phyloP scores from a whole-genome alignment of 1,140 invertebrate genomes.

The Megalonaias nervosa region DNA sequence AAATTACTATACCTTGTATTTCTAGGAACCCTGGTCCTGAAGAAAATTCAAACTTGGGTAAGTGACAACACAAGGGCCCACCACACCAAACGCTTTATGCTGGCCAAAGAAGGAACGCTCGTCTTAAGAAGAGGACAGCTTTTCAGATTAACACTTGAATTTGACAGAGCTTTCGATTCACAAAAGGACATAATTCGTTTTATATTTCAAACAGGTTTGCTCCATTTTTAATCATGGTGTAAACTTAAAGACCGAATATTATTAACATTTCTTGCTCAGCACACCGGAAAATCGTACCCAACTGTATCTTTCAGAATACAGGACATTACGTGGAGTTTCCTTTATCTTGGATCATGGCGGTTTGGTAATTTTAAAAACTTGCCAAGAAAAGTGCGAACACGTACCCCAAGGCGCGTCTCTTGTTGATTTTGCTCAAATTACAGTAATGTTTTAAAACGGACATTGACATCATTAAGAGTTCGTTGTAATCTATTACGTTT shows the following conservation, averaged over 20 bases:
- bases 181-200: constrained; percentile 51
- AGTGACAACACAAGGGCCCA: constrained; percentile 30
- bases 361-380: too few species aligned
- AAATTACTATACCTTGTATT: too few species aligned
- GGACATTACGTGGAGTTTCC: too few species aligned
- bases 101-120: constrained; percentile 67
- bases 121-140: constrained; percentile 87
- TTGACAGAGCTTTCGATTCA: constrained; percentile 82
- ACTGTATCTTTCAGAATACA: background rate
- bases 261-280: background rate
- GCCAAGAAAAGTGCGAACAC: too few species aligned
- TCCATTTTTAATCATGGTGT: background rate
- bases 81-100: constrained; percentile 18
- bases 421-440: too few species aligned
- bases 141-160: constrained; percentile 82
- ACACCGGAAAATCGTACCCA: background rate
- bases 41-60: constrained; percentile 27
- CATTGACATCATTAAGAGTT: too few species aligned
- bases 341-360: too few species aligned
- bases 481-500: too few species aligned
- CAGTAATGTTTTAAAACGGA: too few species aligned
- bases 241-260: background rate
- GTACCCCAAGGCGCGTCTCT: too few species aligned
- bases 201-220: constrained; percentile 34
- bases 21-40: too few species aligned